Base-by-base conservation (phyloP, 2,113 vertebrate species). In the Nothocercus nigrocapillus region DNA sequence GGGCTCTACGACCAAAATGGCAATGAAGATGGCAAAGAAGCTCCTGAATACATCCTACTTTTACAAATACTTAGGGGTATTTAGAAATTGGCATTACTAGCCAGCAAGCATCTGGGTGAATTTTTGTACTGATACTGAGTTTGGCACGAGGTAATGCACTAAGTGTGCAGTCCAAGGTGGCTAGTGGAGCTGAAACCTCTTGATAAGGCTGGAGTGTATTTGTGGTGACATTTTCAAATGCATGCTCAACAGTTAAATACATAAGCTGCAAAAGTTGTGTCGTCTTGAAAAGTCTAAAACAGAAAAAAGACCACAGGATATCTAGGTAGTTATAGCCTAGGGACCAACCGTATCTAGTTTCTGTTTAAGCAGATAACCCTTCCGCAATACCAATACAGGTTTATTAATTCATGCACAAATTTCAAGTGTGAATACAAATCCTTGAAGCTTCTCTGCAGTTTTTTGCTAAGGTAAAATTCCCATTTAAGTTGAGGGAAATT, bases 201-300 rank as follows among this genome's bases (percentile, higher is more conserved):
- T 9, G 11, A 13, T 93, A 95, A 97, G 83, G 80, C 86, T 24
- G 63, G 32, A 64, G 42, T 28, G 62, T 64, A 36, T 56, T 66
- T 47, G 66, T 53, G 63, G 80, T 86, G 94, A 94, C 95, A 93
- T 94, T 96, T 96, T 19, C 91, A 92, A 89, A 90, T 58, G 66
- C 58, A 90, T 67, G 8, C 53, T 90, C 81, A 53, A 76, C 38
- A 83, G 32, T 56, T 87, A 44, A 5, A 7, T 44, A 58, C 17
- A 12, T 1, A 27, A 19, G 5, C 24, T 38, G 54, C 54, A 38
- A 25, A 27, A 45, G 38, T 56, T 75, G 49, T 4, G 27, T 11
- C 45, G 42, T 45, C 36, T 80, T 93, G 63, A 61, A 96, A 62
- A 77, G 64, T 32, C 83, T 93, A 62, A 28, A 72, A 28, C 28